Evolutionary conservation across 1,140 invertebrate species (phyloP), one percentile per base, ranked within the genome.

Genomic region (Drosophila sp.): DNA sequence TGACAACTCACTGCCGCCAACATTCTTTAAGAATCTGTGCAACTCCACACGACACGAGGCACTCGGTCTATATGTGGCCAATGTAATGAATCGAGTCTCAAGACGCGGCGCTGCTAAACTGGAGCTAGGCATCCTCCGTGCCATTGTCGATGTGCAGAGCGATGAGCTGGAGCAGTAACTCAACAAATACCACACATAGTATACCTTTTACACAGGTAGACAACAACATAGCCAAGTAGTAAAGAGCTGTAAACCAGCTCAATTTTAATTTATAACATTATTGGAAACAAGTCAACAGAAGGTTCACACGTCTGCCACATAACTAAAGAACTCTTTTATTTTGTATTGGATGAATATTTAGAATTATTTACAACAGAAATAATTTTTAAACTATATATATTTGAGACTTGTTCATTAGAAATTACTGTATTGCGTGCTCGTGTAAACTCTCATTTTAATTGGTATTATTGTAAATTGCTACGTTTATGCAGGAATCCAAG

Each of bases 21-120:
- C 90, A 54, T 91, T 91, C 72, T 91, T 91, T 29, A 91, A 91
- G 59, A 91, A 91, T 78, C 72, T 91, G 8, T 91, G 90, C 73
- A 91, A 91, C 66, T 91, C 90, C 14, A 81, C 80, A 40, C 81
- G 89, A 4, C 90, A 91, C 64, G 90, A 91, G 38, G 81, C 84
- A 2, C 81, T 91, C 11, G 90, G 90, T 2, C 46, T 91, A 13
- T 91, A 91, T 43, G 90, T 91, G 40, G 84, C 90, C 21, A 91
- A 91, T 72, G 82, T 90, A 41, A 90, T 91, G 86, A 91, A 91
- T 76, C 77, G 90, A 51, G 73, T 91, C 34, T 78, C 80, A 54
- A 32, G 53, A 11, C 76, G 86, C 0, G 73, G 69, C 11, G 87
- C 90, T 8, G 86, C 89, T 38, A 91, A 91, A 61, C 59, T 91